Percentiles rank a stretch among this genome's conserved stretches.
Evolutionary conservation across 2,797 vertebrate genomes (phyloP).

Genomic region (Poecilia velifera): DNA sequence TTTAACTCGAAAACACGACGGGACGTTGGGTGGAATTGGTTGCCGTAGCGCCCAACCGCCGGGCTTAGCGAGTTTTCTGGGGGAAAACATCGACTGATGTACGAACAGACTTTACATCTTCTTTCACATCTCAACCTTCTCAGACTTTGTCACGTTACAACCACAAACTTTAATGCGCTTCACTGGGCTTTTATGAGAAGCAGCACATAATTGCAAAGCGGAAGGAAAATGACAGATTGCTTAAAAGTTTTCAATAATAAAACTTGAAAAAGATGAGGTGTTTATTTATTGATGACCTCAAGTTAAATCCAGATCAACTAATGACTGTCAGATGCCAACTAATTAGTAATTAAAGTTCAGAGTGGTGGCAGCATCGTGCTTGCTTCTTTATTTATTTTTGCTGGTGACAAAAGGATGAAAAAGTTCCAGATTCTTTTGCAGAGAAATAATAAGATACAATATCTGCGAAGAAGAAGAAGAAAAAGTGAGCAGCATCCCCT

Average conservation of each 20-base stretch:
- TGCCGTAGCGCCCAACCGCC: no score
- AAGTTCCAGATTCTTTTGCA: not conserved
- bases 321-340: not conserved
- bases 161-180: not conserved
- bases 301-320: not conserved
- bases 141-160: not conserved
- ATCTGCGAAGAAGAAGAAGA: not conserved
- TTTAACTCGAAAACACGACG: no score
- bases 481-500: slow-evolving; percentile 27
- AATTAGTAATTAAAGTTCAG: not conserved
- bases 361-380: not conserved
- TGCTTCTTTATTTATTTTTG: not conserved
- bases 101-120: not conserved
- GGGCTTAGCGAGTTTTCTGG: no score
- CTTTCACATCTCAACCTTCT: not conserved
- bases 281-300: not conserved
- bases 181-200: not conserved
- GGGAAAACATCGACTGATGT: no score
- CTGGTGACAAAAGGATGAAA: not conserved
- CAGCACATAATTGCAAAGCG: not conserved
- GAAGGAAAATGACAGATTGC: not conserved
- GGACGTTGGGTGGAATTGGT: no score
- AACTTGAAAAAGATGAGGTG: not conserved
- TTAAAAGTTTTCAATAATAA: not conserved
- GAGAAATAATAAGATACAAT: not conserved